phyloP scores from a whole-genome alignment of 2,888 invertebrate species.

The Macrosiphum euphorbiae region DNA sequence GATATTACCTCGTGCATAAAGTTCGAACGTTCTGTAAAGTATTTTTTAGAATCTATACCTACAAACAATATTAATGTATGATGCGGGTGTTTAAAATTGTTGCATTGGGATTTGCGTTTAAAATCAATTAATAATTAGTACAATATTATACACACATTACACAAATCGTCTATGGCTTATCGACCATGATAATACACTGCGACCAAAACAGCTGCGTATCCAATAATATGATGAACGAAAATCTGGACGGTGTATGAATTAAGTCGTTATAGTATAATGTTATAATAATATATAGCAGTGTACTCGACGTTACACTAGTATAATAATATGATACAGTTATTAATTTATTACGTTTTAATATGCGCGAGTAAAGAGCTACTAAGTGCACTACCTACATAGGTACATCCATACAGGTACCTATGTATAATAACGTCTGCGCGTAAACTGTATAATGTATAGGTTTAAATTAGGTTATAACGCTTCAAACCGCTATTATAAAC shows the following conservation, averaged over 20 bases:
- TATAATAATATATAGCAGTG: not conserved
- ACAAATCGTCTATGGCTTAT: no score
- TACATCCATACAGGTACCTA: not conserved
- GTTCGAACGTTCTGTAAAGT: not conserved
- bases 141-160: no score
- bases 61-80: not conserved
- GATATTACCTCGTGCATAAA: constrained; percentile 21
- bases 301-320: not conserved
- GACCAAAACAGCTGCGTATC: not conserved
- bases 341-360: not conserved
- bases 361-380: not conserved
- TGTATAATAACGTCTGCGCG: not conserved
- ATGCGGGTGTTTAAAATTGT: not conserved
- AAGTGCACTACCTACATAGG: not conserved
- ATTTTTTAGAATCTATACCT: constrained; percentile 1
- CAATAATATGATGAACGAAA: not conserved
- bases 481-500: not conserved
- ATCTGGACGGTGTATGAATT: not conserved
- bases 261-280: not conserved
- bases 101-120: not conserved
- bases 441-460: not conserved
- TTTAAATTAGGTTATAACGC: not conserved
- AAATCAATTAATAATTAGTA: not conserved
- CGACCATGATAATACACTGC: not conserved
- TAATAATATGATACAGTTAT: not conserved